Evolutionary conservation across 2,888 invertebrate species (phyloP).

Genomic region (Plagodis dolabraria): DNA sequence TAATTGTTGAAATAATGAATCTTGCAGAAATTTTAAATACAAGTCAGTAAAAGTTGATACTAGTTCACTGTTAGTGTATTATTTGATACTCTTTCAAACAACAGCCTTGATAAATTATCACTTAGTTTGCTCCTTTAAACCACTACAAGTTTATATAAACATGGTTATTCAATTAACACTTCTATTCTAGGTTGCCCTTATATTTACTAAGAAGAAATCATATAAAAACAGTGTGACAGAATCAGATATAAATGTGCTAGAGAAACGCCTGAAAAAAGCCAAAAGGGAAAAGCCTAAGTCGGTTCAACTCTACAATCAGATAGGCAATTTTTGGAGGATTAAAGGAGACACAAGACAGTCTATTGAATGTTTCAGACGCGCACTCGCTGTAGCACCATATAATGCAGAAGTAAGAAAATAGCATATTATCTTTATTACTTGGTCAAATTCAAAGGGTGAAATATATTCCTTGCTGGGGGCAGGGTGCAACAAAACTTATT

Average conservation of each 20-base stretch:
- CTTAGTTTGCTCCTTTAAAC: not conserved
- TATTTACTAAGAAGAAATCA: slow-evolving; percentile 89
- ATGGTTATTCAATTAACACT: not conserved
- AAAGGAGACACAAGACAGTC: slow-evolving; percentile 94
- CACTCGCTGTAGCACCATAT: slow-evolving; percentile 93
- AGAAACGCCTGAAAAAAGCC: slow-evolving; percentile 90
- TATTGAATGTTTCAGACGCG: slow-evolving; percentile 95
- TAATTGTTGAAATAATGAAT: too few relatives aligned
- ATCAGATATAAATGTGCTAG: slow-evolving; percentile 90
- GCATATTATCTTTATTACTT: too few relatives aligned
- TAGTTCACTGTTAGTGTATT: too few relatives aligned
- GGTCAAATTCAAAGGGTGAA: too few relatives aligned
- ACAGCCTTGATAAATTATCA: not conserved
- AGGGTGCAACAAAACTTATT: too few relatives aligned
- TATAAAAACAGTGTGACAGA: slow-evolving; percentile 85
- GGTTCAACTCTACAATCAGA: slow-evolving; percentile 94
- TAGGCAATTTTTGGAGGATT: slow-evolving; percentile 96
- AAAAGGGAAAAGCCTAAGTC: slow-evolving; percentile 94
- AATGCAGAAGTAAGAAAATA: slow-evolving; percentile 88
- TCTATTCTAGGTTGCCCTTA: slow-evolving; percentile 86
- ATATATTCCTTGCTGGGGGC: too few relatives aligned
- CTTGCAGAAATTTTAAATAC: too few relatives aligned
- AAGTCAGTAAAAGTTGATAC: too few relatives aligned
- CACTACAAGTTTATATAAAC: too few relatives aligned
- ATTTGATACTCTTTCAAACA: too few relatives aligned